Evolutionary conservation across 2,113 vertebrate species (phyloP).

Genomic region (Pogonocichla stellata): DNA sequence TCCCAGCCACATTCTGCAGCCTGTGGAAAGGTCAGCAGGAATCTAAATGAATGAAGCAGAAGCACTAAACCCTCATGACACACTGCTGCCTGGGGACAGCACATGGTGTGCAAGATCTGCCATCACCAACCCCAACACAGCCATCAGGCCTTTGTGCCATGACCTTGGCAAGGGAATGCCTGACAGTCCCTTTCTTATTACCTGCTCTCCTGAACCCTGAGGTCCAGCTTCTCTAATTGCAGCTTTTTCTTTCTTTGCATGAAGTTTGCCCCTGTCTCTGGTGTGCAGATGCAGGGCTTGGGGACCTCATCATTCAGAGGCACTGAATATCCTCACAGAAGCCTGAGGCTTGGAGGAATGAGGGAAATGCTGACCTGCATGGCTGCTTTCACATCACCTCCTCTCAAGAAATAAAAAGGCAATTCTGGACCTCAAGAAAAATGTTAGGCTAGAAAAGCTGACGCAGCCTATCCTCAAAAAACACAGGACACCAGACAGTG

Average conservation of each 20-base stretch:
- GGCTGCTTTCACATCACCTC: neutral
- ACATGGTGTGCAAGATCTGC: neutral
- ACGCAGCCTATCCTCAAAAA: neutral
- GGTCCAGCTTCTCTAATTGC: neutral
- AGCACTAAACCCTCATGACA: neutral
- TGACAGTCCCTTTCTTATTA: neutral
- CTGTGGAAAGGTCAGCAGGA: conserved; percentile 45
- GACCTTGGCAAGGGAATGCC: neutral
- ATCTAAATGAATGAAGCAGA: conserved; percentile 25
- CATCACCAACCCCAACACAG: neutral
- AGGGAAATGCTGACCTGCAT: neutral
- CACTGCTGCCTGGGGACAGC: neutral
- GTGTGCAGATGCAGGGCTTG: neutral
- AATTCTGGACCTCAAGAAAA: neutral
- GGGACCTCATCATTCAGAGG: neutral
- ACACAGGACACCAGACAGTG: neutral
- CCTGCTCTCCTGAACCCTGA: neutral
- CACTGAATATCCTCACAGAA: neutral
- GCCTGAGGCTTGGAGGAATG: neutral
- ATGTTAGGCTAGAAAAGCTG: neutral
- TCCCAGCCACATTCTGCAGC: conserved; percentile 45
- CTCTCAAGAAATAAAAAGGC: neutral
- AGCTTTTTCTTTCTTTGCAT: neutral
- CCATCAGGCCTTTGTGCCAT: neutral
- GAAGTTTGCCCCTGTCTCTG: neutral